Evolutionary conservation across 2,888 invertebrate genomes (phyloP), one percentile per base, ranked within the genome.

Genomic region (Erebia palarica): DNA sequence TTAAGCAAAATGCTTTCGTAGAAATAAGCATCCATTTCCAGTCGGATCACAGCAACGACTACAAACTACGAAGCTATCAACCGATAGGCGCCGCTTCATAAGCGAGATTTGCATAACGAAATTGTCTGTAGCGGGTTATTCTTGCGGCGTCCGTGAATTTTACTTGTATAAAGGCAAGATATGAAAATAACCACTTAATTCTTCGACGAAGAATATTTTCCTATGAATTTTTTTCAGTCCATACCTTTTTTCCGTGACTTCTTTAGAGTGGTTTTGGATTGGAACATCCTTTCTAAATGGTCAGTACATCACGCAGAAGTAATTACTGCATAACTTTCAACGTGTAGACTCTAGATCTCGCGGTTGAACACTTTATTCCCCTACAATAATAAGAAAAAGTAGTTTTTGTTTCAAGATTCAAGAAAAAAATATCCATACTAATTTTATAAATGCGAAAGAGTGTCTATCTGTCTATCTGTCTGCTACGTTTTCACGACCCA

Each of bases 1-100:
- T n/a, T n/a, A n/a, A n/a, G n/a, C n/a, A n/a, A n/a, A n/a, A n/a
- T n/a, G n/a, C n/a, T n/a, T n/a, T 21, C 21, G 3, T 21, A 21
- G 21, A 21, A 21, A 21, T 42, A 9, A 36, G n/a, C 60, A 42
- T 60, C n/a, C 3, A 60, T 61, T 61, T 16, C 11, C 61, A 61
- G 44, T 10, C 61, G 18, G 61, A 61, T 61, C 61, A 61, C 44
- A 61, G 18, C 44, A 3, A 18, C 16, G 16, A 18, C 18, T 61
- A 47, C 61, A 61, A 61, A 61, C 44, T 61, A 16, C 61, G 11
- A 61, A 44, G 44, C 44, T 18, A 61, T 61, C 61, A 61, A 61
- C 61, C 47, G 61, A 61, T 61, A 61, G 61, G 61, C 61, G 7
- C 61, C 61, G 44, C 11, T 44, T 61, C 16, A 61, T 47, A 61